Evolutionary conservation across 2,113 vertebrate genomes (phyloP).

Genomic region (Gymnarchus niloticus): DNA sequence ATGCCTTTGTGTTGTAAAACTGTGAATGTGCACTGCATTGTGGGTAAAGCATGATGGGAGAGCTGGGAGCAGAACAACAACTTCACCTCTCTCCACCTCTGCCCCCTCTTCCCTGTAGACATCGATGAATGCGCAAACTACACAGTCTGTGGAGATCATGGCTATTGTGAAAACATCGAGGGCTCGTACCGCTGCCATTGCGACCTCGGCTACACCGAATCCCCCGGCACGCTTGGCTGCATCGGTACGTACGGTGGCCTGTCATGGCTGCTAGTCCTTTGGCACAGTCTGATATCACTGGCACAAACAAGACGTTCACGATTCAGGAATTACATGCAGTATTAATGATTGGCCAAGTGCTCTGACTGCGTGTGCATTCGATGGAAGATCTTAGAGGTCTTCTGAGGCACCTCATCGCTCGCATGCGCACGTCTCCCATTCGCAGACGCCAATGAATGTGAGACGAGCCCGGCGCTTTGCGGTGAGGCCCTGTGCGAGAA

Average conservation of each 20-base stretch:
- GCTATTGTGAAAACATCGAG: conserved; percentile 66
- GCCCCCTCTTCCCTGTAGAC: conserved; percentile 45
- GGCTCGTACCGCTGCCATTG: conserved; percentile 64
- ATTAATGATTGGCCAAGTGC: neutral
- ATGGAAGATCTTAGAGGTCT: too few relatives aligned
- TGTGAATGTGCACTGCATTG: neutral
- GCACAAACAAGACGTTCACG: neutral
- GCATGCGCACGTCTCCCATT: neutral
- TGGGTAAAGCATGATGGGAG: neutral
- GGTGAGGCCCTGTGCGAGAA: conserved; percentile 70
- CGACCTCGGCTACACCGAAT: conserved; percentile 59
- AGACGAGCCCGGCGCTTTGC: conserved; percentile 61
- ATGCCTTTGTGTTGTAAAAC: neutral
- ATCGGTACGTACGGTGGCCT: conserved; percentile 50
- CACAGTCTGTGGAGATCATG: conserved; percentile 61
- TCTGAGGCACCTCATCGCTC: neutral
- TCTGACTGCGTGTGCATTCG: too few relatives aligned
- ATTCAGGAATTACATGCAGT: neutral
- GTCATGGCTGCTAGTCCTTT: neutral
- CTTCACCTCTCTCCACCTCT: neutral
- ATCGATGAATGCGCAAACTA: conserved; percentile 61
- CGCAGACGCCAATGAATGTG: conserved; percentile 67
- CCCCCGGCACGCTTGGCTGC: conserved; percentile 43
- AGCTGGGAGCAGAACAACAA: neutral
- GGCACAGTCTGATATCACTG: too few relatives aligned